A percentile compares a stretch with the other conserved stretches of the same genome.
Conservation (phyloP, 2,888 invertebrate species). For the Coenonympha glycerion region DNA sequence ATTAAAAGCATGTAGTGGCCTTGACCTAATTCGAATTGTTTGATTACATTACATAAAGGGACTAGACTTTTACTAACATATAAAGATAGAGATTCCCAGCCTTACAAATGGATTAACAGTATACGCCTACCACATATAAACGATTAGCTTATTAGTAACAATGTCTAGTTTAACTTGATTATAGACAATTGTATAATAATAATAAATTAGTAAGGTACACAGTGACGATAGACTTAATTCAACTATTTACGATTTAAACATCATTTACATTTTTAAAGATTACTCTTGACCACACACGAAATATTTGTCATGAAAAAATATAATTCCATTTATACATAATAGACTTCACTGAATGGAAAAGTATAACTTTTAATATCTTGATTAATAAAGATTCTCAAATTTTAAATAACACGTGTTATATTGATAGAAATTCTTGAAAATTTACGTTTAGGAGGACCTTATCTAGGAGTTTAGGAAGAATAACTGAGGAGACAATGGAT, state of each 20-base stretch:
- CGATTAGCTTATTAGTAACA: constrained; percentile 29
- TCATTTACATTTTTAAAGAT: constrained; percentile 9
- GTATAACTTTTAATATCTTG: neutral
- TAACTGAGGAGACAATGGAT: no score
- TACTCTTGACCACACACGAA: constrained; percentile 13
- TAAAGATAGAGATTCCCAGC: constrained; percentile 32
- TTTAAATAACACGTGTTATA: no score
- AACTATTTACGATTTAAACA: constrained; percentile 25
- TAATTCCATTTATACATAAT: constrained; percentile 18
- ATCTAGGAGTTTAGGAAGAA: no score
- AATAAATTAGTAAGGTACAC: constrained; percentile 44
- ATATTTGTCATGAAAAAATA: constrained; percentile 25
- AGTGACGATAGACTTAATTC: constrained; percentile 41
- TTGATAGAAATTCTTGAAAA: no score
- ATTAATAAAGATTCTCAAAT: constrained; percentile 1
- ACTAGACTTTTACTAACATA: constrained; percentile 25
- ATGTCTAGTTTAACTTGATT: constrained; percentile 29
- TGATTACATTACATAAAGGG: constrained; percentile 15
- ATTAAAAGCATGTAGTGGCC: constrained; percentile 16
- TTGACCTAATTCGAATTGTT: constrained; percentile 7
- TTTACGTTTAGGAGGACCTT: no score
- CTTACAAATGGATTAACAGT: constrained; percentile 30
- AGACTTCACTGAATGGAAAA: constrained; percentile 8
- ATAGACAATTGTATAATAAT: constrained; percentile 27
- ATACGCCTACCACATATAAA: constrained; percentile 28